Evolutionary conservation across 2,888 invertebrate genomes (phyloP).

Genomic region (Oscheius myriophilus): DNA sequence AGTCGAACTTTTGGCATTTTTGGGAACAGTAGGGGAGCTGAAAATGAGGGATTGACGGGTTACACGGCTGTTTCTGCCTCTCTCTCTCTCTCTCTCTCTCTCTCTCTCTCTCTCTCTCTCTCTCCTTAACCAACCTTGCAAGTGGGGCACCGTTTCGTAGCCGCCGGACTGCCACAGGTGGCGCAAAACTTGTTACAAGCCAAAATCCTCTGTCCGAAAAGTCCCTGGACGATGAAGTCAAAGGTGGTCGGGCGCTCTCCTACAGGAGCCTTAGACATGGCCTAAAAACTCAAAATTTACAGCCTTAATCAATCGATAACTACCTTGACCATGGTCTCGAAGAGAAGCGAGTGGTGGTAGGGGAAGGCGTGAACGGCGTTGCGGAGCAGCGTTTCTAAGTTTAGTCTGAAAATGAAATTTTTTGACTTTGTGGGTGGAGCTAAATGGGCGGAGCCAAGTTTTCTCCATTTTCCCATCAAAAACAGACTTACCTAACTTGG

Average conservation of each 20-base stretch:
- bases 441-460: no score
- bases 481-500: conserved; percentile 68
- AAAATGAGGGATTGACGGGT: conserved; percentile 33
- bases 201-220: conserved; percentile 66
- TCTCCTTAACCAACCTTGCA: conserved; percentile 79
- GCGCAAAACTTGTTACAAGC: conserved; percentile 79
- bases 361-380: conserved; percentile 90
- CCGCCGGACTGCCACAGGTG: conserved; percentile 88
- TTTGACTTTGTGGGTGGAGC: neutral
- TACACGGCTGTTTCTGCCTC: no score
- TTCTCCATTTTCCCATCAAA: no score
- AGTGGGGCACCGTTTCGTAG: conserved; percentile 90
- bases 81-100: no score
- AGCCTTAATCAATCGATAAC: neutral
- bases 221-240: conserved; percentile 60
- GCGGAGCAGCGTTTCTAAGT: conserved; percentile 80
- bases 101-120: no score
- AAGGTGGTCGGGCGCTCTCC: conserved; percentile 61
- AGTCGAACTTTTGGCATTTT: conserved; percentile 88
- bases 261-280: conserved; percentile 45
- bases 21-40: conserved; percentile 89
- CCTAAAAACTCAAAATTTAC: conserved; percentile 27
- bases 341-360: conserved; percentile 86
- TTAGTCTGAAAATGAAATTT: conserved; percentile 65
- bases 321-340: conserved; percentile 78